Percentiles rank a stretch among this genome's conserved stretches.
phyloP scores from a whole-genome alignment of 2,888 invertebrate species.

The Ophion ventricosus region DNA sequence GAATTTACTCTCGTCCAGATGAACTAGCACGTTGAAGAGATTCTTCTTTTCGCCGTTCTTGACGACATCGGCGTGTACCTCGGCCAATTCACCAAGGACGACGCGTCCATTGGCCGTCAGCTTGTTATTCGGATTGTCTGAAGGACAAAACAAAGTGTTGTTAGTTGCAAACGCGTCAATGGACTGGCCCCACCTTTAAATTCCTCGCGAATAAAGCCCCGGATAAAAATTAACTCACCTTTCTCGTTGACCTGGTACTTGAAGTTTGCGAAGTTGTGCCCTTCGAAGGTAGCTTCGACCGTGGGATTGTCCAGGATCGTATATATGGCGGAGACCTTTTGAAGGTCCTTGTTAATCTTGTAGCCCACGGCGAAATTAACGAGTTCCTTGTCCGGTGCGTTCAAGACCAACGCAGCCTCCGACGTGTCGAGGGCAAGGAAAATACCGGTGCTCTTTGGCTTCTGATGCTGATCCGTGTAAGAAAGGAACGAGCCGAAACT shows the following conservation, averaged over 20 bases:
- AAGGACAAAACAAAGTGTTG: constrained; percentile 19
- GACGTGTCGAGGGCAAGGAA: constrained; percentile 69
- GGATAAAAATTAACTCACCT: constrained; percentile 81
- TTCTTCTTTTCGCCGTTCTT: constrained; percentile 86
- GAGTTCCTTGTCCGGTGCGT: constrained; percentile 84
- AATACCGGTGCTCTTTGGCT: constrained; percentile 75
- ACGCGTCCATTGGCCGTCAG: constrained; percentile 85
- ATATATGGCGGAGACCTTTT: constrained; percentile 84
- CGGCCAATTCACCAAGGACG: constrained; percentile 86
- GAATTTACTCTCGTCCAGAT: constrained; percentile 86
- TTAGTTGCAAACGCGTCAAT: too few relatives aligned
- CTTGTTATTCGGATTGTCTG: constrained; percentile 84
- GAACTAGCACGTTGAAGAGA: constrained; percentile 85
- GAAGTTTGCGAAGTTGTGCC: constrained; percentile 86
- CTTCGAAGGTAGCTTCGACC: constrained; percentile 83
- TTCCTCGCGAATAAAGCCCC: not conserved
- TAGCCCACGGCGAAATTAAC: constrained; percentile 84
- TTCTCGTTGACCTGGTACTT: constrained; percentile 85
- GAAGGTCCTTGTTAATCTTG: constrained; percentile 84
- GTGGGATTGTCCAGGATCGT: constrained; percentile 85
- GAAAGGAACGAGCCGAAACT: constrained; percentile 76
- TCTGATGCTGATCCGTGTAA: constrained; percentile 82
- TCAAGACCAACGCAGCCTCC: constrained; percentile 74
- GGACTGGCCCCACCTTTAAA: not conserved
- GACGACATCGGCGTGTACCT: constrained; percentile 85